Conservation (phyloP, 2,113 vertebrate genomes). For the Mus spicilegus region DNA sequence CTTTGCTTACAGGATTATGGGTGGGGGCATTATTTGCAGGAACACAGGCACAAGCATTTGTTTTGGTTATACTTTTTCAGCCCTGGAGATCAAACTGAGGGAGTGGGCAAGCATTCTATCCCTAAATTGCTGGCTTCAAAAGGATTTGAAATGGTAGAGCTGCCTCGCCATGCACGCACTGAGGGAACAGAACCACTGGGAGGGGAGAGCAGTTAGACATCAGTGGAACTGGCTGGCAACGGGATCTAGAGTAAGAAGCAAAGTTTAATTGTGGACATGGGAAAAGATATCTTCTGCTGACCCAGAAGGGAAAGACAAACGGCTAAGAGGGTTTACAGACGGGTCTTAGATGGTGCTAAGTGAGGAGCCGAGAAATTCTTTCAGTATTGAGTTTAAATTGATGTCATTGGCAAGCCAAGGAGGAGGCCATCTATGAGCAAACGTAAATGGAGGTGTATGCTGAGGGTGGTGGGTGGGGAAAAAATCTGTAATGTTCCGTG, state of each 20-base stretch:
- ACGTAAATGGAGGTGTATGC: not conserved
- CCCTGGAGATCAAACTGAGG: not conserved
- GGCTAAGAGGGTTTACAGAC: conserved; percentile 5
- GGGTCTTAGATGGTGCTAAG: not conserved
- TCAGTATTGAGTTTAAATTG: conserved; percentile 14
- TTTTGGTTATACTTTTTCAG: not conserved
- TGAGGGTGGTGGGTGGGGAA: not conserved
- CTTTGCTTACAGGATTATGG: not conserved
- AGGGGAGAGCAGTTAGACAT: not conserved
- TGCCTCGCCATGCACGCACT: not conserved
- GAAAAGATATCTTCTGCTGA: not conserved
- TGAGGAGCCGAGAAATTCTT: not conserved
- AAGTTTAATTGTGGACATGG: not conserved
- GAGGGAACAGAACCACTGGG: not conserved
- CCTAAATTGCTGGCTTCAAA: not conserved
- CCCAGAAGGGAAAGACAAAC: not conserved
- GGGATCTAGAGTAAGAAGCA: not conserved
- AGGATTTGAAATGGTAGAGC: not conserved
- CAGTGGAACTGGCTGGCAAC: not conserved
- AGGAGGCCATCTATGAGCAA: conserved; percentile 38
- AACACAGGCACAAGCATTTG: not conserved
- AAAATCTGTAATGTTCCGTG: not conserved
- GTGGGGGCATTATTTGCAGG: not conserved
- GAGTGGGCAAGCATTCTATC: not conserved
- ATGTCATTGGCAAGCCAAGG: conserved; percentile 22